Percentiles rank a stretch among this genome's conserved stretches.
phyloP scores from a whole-genome alignment of 2,888 invertebrate genomes.

The Sclerodermus sp. region DNA sequence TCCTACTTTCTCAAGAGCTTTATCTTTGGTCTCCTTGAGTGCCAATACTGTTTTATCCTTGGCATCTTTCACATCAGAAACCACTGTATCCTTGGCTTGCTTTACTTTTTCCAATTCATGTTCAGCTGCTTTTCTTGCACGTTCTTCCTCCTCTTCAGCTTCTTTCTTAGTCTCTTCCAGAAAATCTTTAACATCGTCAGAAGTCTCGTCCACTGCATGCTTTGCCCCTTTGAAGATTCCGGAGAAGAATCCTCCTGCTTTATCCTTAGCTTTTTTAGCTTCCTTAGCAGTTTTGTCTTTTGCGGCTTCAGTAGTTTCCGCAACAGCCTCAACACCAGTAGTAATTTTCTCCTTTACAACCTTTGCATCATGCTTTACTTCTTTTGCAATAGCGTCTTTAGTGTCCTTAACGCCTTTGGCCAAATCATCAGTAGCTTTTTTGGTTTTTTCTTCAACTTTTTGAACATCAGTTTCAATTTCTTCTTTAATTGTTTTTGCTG shows the following conservation, averaged over 20 bases:
- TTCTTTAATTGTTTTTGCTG: slow-evolving; percentile 5
- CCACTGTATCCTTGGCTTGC: slow-evolving; percentile 20
- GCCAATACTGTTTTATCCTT: slow-evolving; percentile 11
- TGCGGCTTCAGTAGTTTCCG: slow-evolving; percentile 12
- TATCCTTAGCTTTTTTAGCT: slow-evolving; percentile 57
- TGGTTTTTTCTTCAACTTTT: slow-evolving; percentile 45
- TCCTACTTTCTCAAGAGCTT: slow-evolving; percentile 13
- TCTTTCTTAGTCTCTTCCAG: slow-evolving; percentile 41
- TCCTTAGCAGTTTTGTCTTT: slow-evolving; percentile 19
- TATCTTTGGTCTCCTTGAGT: no score
- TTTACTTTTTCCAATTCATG: neutral
- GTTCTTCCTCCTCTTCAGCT: slow-evolving; percentile 23
- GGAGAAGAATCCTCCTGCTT: slow-evolving; percentile 29
- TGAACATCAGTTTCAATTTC: slow-evolving; percentile 56
- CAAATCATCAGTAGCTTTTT: slow-evolving; percentile 21
- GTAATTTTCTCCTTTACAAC: slow-evolving; percentile 19
- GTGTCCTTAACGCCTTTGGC: neutral
- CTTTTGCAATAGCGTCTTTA: slow-evolving; percentile 13
- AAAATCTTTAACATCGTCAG: slow-evolving; percentile 18
- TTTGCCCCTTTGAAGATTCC: slow-evolving; percentile 34
- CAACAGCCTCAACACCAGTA: slow-evolving; percentile 16
- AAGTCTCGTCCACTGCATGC: slow-evolving; percentile 22
- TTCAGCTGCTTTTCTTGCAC: slow-evolving; percentile 7
- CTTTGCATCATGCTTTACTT: slow-evolving; percentile 23
- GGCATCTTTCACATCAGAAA: slow-evolving; percentile 8